These are phyloP conservation scores for Pecten maximus DNA, from an alignment of 2,888 invertebrate species.

Conservation along the genomic window DNA sequence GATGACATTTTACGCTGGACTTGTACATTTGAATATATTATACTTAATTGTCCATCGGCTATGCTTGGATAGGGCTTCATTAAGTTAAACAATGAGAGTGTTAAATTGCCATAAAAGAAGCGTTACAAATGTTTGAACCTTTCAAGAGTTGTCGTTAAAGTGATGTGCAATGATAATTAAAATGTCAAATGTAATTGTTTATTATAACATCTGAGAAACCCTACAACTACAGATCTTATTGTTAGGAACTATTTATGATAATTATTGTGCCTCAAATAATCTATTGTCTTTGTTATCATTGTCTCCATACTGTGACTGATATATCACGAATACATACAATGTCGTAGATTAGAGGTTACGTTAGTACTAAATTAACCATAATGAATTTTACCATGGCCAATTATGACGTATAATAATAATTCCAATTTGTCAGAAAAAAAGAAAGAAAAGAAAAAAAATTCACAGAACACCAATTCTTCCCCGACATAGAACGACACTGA, in stretches of 20 bases:
- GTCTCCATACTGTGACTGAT: neutral
- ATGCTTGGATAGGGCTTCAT: neutral
- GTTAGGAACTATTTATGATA: neutral
- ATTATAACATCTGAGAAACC: neutral
- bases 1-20: too few relatives aligned
- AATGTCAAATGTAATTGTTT: neutral
- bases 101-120: neutral
- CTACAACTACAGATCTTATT: neutral
- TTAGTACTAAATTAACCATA: neutral
- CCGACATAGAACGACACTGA: too few relatives aligned
- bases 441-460: too few relatives aligned
- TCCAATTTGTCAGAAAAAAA: too few relatives aligned
- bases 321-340: neutral
- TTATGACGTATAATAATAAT: too few relatives aligned
- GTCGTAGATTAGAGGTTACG: neutral
- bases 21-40: neutral
- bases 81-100: neutral
- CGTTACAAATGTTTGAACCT: neutral
- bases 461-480: too few relatives aligned
- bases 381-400: too few relatives aligned
- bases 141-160: neutral
- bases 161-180: neutral
- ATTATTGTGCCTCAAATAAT: neutral
- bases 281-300: neutral
- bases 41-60: neutral